Base-by-base conservation (phyloP, 2,113 vertebrate species). In the Merops nubicus region DNA sequence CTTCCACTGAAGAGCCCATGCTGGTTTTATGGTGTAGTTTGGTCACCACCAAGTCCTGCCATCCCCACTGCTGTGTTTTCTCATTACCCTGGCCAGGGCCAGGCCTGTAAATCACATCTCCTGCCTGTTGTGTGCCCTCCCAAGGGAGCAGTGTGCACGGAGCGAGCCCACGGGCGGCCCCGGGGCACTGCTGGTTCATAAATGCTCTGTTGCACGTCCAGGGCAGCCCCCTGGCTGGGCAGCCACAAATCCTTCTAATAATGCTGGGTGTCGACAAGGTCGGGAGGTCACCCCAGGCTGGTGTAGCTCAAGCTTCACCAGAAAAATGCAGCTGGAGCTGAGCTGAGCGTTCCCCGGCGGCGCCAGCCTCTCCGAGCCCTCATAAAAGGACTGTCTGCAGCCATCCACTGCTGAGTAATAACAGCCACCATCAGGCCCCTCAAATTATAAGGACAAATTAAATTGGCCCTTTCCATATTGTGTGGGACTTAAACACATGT, bases 321-420 rank as follows among this genome's bases (percentile, higher is more conserved):
- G 89, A 42, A 96, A 96, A 96, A 93, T 75, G 88, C 87, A 80
- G 57, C 94, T 95, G 91, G 51, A 88, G 95, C 96, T 93, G 95
- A 91, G 88, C 96, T 65, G 86, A 87, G 90, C 85, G 56, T 97
- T 88, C 96, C 81, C 95, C 76, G 2, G 93, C 98, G 98, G 98
- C 98, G 98, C 98, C 98, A 98, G 98, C 97, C 84, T 96, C 97
- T 96, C 97, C 91, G 29, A 94, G 97, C 95, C 96, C 98, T 98
- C 98, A 94, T 98, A 98, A 98, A 98, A 97, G 96, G 90, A 77
- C 97, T 93, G 92, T 98, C 98, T 97, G 97, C 97, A 97, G 93
- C 94, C 96, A 36, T 57, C n/a, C 33, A 40, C 79, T 92, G 95
- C 95, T 95, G 94, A 81, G 88, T 21, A 81, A 48, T 59, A 89